Evolutionary conservation across 1,140 invertebrate genomes (phyloP).

Genomic region (Platyscapa corneri): DNA sequence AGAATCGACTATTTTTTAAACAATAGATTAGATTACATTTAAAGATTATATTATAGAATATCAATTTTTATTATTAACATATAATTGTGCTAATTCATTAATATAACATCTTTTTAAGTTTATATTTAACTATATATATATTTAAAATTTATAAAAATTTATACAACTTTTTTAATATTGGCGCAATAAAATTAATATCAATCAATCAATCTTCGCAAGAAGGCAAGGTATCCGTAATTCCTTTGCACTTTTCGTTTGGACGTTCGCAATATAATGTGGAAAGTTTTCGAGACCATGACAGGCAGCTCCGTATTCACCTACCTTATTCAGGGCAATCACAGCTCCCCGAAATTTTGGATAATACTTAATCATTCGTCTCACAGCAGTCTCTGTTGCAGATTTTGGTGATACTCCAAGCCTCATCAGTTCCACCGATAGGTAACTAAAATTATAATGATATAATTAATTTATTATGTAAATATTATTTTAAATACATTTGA

Average conservation of each 20-base stretch:
- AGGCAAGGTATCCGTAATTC: slow-evolving; percentile 53
- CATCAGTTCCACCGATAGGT: slow-evolving; percentile 92
- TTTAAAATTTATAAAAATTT: neutral
- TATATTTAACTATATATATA: no score
- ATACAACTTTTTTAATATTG: neutral
- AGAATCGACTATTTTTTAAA: neutral
- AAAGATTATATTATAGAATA: neutral
- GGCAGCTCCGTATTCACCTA: slow-evolving; percentile 87
- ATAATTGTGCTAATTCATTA: no score
- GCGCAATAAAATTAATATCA: neutral
- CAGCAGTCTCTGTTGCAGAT: slow-evolving; percentile 80
- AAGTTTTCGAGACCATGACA: slow-evolving; percentile 87
- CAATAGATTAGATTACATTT: neutral
- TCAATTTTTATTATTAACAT: neutral
- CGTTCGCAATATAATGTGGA: slow-evolving; percentile 79
- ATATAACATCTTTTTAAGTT: no score
- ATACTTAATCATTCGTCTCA: slow-evolving; percentile 81
- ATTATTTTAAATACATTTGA: no score
- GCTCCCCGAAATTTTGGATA: slow-evolving; percentile 90
- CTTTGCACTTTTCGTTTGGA: slow-evolving; percentile 55
- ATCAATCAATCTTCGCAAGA: neutral
- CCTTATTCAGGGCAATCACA: slow-evolving; percentile 83
- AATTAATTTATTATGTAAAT: neutral
- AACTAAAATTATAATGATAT: slow-evolving; percentile 73
- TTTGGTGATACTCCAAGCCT: slow-evolving; percentile 81